Evolutionary conservation across 1,140 invertebrate species (phyloP), one percentile per base, ranked within the genome.

Genomic region (Euglossa dilemma): DNA sequence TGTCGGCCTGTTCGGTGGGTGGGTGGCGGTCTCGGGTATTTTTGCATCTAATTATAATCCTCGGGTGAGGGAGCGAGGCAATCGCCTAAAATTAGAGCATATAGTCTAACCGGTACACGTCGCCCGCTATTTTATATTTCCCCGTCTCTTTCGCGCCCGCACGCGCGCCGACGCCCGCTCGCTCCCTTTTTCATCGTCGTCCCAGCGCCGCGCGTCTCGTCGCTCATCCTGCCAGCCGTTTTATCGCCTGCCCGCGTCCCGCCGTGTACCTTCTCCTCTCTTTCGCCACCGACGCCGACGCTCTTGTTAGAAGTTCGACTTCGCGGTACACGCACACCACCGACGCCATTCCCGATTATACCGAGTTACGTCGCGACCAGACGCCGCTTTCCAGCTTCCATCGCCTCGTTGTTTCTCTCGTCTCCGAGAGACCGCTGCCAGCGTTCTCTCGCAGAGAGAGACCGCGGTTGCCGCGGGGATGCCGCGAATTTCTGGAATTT

Each of bases 21-120:
- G 85, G 88, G 78, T 87, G 93, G 91, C 90, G 86, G 36, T 4
- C 91, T 92, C 89, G 93, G 90, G 90, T 93, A 94, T 94, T 94
- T 94, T 92, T 94, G 93, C 92, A 93, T 94, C 93, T 94, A 94
- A 94, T 94, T 94, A 94, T 94, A 94, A 94, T 93, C 92, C 91
- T 93, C 90, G 92, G 86, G 92, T 91, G 93, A 93, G 93, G 92
- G 93, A 93, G 92, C 93, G 91, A 93, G 90, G 93, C 93, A 92
- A 94, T 94, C 93, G 93, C 89, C 93, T 93, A 94, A 94, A 94
- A 94, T 94, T 94, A 93, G 93, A 93, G 91, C 92, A 93, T 93
- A 93, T 94, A 93, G 92, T 93, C 91, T 91, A 93, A 93, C 91
- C 88, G 87, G 86, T 89, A 88, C 90, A 83, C 87, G 79, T 84